Evolutionary conservation across 2,888 invertebrate species (phyloP).

Genomic region (Meteorus cinctellus): DNA sequence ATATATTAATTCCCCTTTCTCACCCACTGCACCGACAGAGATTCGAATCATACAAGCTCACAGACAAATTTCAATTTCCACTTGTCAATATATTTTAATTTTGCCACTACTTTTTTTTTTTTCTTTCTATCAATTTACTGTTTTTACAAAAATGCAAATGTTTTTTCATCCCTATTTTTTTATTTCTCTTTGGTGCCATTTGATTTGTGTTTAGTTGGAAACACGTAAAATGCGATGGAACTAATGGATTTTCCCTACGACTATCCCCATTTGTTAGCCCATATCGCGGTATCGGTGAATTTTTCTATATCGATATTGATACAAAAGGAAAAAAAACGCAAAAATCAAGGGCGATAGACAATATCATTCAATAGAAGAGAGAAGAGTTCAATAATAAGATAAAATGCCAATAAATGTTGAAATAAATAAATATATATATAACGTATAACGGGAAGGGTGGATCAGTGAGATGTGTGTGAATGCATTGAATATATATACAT

Average conservation of each 20-base stretch:
- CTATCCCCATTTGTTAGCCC: not conserved
- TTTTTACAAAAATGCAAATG: not conserved
- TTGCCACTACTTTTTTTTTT: not conserved
- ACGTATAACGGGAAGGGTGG: not conserved
- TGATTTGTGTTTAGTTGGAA: not conserved
- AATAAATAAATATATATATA: slow-evolving; percentile 1
- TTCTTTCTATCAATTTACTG: not conserved
- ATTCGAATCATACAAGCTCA: slow-evolving; percentile 36
- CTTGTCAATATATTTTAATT: not conserved
- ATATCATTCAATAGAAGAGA: not conserved
- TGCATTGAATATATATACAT: slow-evolving; percentile 15
- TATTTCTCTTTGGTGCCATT: not conserved
- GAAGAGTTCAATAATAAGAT: not conserved
- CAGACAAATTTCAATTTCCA: slow-evolving; percentile 39
- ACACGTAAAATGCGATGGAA: not conserved
- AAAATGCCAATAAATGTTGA: slow-evolving; percentile 12
- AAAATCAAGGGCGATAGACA: not conserved
- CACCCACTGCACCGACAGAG: slow-evolving; percentile 40
- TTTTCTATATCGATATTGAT: not conserved
- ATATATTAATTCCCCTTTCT: not conserved
- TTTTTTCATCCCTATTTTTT: not conserved
- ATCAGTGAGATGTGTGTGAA: not conserved
- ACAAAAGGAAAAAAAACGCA: not conserved
- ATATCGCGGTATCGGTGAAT: not conserved
- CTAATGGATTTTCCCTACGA: not conserved